Evolutionary conservation across 2,113 vertebrate genomes (phyloP).

Genomic region (Vulpes lagopus): DNA sequence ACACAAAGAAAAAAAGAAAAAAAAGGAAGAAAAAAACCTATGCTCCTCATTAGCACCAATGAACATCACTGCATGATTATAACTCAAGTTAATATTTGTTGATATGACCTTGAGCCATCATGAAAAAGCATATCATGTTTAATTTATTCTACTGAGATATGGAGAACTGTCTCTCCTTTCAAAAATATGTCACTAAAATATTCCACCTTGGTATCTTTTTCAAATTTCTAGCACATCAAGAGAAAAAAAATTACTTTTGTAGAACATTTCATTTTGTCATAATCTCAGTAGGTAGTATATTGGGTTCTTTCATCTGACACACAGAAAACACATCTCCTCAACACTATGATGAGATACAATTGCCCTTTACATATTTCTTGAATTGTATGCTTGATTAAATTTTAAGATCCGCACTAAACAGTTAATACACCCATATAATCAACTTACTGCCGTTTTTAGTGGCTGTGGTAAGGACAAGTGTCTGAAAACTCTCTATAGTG

Average conservation of each 20-base stretch:
- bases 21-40: neutral
- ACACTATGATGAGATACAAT: neutral
- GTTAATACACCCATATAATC: neutral
- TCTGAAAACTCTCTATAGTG: neutral
- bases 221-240: neutral
- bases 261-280: neutral
- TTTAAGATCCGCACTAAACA: neutral
- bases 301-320: neutral
- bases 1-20: neutral
- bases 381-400: neutral
- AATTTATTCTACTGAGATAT: neutral
- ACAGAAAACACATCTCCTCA: neutral
- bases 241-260: neutral
- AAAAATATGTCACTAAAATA: neutral
- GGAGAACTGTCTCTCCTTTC: neutral
- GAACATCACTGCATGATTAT: neutral
- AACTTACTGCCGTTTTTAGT: neutral
- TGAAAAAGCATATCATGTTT: neutral
- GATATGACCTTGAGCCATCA: neutral
- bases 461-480: neutral
- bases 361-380: neutral
- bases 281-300: neutral
- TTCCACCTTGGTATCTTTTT: neutral
- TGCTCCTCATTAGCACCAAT: neutral
- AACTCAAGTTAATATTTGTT: neutral